Base-by-base conservation (phyloP, 2,113 vertebrate genomes). In the Trematocara marginatum region DNA sequence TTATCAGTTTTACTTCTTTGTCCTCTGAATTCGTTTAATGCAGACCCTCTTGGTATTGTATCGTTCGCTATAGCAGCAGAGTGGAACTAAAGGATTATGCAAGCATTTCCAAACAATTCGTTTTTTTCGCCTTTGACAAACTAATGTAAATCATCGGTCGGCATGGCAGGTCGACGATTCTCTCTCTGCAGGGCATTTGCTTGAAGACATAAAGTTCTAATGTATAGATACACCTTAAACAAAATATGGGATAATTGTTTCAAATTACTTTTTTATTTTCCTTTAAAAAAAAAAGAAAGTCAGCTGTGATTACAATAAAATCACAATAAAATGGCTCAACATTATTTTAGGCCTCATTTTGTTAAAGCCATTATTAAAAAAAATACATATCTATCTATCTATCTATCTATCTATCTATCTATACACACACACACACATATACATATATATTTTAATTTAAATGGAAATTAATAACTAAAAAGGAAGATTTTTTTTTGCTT, bases 61-160 rank as follows among this genome's bases (percentile, higher is more conserved):
- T 97, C 96, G 96, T 93, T 94, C 66, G 92, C 82, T 94, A 86
- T 96, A 97, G 96, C 96, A 95, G 95, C 93, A 52, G 64, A 94
- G 95, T 95, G 92, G 95, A 96, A 91, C 96, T 90, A 95, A 96
- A 95, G 96, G 96, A 97, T 97, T 98, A 97, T 95, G 90, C 89
- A 78, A 88, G 92, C 80, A 13, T 42, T 80, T 86, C 88, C 26
- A 6, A 79, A 85, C 89, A 81, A 88, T 76, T 79, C 3, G 8
- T 38, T 80, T 91, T 90, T 26, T 23, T 79, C 18, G 91, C 86
- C 40, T 88, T 80, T 47, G 83, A 92, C 83, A 79, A 80, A 78
- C 87, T 90, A 86, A 92, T 91, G 66, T 51, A 69, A 84, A 79
- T 13, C 57, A 15, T 18, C 12, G 4, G 26, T 6, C 23, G 9